Percentiles rank a stretch among this genome's conserved stretches.
phyloP scores from a whole-genome alignment of 2,797 vertebrate genomes.

The Knipowitschia caucasica region DNA sequence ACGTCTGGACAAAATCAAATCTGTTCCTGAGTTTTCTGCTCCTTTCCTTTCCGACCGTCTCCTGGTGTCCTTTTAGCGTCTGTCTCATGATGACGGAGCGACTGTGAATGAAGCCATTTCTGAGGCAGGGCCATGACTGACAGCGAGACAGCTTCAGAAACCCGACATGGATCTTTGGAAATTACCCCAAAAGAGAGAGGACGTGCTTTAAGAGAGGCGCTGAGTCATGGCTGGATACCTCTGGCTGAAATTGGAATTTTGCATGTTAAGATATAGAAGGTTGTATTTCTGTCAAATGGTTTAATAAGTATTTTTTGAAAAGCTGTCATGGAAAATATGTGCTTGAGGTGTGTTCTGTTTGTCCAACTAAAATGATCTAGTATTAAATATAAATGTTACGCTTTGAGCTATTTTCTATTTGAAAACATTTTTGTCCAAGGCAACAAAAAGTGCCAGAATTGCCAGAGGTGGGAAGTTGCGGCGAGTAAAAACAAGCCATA shows the following conservation, averaged over 20 bases:
- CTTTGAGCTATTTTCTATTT: background rate
- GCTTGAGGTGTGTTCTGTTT: background rate
- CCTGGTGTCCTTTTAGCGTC: background rate
- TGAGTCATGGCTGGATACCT: constrained; percentile 5
- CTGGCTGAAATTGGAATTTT: background rate
- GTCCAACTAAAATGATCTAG: background rate
- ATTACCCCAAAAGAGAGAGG: constrained; percentile 9
- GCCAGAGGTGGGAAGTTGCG: background rate
- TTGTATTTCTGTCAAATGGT: background rate
- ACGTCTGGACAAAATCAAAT: constrained; percentile 13
- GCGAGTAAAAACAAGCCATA: background rate
- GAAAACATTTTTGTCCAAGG: background rate
- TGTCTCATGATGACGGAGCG: background rate
- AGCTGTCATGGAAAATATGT: background rate
- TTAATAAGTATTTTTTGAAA: constrained; percentile 1
- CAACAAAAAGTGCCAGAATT: background rate
- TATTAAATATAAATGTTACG: background rate
- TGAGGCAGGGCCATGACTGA: constrained; percentile 2
- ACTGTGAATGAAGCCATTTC: constrained; percentile 19
- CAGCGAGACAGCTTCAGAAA: constrained; percentile 19
- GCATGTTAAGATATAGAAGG: constrained; percentile 14
- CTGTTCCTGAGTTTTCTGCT: constrained; percentile 8
- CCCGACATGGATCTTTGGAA: constrained; percentile 28
- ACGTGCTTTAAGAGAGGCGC: constrained; percentile 6
- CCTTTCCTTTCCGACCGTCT: background rate